Conservation (phyloP, 2,797 vertebrate genomes). For the Nyctalus aviator region DNA sequence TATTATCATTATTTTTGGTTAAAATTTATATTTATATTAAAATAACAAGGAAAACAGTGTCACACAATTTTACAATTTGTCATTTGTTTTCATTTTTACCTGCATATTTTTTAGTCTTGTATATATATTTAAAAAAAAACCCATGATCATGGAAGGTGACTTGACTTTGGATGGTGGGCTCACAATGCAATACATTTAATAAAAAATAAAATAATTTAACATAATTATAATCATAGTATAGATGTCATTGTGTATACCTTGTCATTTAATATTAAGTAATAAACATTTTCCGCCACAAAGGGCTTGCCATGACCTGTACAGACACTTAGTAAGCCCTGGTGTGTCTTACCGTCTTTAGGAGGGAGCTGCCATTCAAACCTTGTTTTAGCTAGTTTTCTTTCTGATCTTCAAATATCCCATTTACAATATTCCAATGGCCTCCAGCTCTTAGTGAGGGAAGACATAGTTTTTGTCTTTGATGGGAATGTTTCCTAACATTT, state of each 20-base stretch:
- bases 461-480: slow-evolving; percentile 14
- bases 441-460: not conserved
- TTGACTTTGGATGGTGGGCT: not conserved
- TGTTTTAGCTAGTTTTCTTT: slow-evolving; percentile 28
- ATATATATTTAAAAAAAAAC: not conserved
- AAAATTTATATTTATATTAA: slow-evolving; percentile 7
- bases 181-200: not conserved
- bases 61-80: not conserved
- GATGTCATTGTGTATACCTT: not conserved
- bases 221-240: not conserved
- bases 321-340: not conserved
- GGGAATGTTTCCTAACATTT: slow-evolving; percentile 21
- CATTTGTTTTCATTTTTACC: not conserved
- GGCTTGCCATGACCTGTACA: not conserved
- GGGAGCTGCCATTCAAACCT: not conserved
- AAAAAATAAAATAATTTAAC: not conserved
- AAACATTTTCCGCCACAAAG: not conserved
- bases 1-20: not conserved
- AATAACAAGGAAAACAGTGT: slow-evolving; percentile 3
- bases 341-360: not conserved
- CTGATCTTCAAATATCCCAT: not conserved
- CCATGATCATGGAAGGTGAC: not conserved
- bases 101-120: not conserved
- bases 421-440: not conserved
- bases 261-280: not conserved